These are phyloP conservation scores for Asobara japonica DNA, from an alignment of 1,140 invertebrate genomes.

Conservation along the genomic window DNA sequence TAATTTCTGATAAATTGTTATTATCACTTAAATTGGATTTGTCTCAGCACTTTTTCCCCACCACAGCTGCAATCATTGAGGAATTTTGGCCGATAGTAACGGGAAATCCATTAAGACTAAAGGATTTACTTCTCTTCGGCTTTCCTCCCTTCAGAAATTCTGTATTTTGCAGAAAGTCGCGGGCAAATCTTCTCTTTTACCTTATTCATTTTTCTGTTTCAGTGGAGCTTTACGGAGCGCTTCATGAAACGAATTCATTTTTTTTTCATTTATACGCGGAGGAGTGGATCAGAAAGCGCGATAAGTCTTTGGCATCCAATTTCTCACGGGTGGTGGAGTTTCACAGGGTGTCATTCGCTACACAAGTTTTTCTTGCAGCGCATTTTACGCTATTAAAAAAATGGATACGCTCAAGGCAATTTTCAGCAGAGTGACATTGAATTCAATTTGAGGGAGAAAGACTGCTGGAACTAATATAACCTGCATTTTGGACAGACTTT, in stretches of 20 bases:
- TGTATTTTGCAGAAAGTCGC: background rate
- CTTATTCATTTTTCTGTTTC: conserved; percentile 9
- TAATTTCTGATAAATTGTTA: no score
- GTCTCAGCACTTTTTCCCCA: background rate
- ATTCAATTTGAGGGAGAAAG: no score
- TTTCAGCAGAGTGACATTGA: no score
- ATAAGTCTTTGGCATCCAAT: conserved; percentile 21
- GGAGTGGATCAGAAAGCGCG: conserved; percentile 5
- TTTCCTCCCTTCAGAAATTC: background rate
- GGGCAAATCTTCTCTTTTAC: background rate
- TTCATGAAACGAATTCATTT: background rate
- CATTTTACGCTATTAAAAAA: background rate
- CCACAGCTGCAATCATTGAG: background rate
- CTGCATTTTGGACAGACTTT: no score
- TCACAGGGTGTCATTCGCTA: background rate
- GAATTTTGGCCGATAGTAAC: background rate
- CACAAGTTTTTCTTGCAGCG: background rate
- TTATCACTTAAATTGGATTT: background rate
- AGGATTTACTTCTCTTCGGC: background rate
- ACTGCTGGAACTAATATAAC: no score
- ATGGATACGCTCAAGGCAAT: no score
- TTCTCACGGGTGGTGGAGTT: conserved; percentile 1
- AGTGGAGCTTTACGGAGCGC: background rate
- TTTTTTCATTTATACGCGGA: conserved; percentile 4
- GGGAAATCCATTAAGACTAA: background rate